These are phyloP conservation scores for Kuschelorhynchus macadamiae DNA, from an alignment of 2,888 invertebrate genomes.

Conservation along the genomic window DNA sequence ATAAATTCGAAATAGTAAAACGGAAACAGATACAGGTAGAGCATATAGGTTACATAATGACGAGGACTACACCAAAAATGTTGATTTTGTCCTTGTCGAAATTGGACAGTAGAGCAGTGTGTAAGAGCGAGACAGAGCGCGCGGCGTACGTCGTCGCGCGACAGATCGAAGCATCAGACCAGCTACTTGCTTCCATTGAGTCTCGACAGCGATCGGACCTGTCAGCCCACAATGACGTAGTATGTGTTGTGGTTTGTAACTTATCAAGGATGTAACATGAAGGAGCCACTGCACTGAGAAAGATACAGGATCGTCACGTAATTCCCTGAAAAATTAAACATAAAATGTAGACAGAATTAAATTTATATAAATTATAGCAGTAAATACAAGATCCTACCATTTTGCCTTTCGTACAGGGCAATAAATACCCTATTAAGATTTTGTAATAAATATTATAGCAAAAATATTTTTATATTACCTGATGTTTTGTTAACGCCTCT, in stretches of 20 bases:
- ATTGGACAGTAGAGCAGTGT: slow-evolving; percentile 60
- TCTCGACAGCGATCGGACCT: slow-evolving; percentile 65
- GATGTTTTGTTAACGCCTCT: too few relatives aligned
- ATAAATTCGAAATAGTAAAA: too few relatives aligned
- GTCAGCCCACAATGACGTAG: slow-evolving; percentile 66
- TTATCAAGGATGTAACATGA: slow-evolving; percentile 64
- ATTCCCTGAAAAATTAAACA: slow-evolving; percentile 57
- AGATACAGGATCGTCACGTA: slow-evolving; percentile 60
- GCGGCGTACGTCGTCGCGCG: slow-evolving; percentile 58
- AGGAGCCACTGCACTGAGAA: slow-evolving; percentile 62
- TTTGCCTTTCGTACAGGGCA: too few relatives aligned
- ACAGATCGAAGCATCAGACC: slow-evolving; percentile 62
- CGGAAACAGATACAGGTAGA: too few relatives aligned
- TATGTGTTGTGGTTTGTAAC: slow-evolving; percentile 54
- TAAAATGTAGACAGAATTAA: too few relatives aligned
- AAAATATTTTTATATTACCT: too few relatives aligned
- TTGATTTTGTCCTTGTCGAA: background rate
- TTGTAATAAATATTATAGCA: too few relatives aligned
- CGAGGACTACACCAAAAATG: too few relatives aligned
- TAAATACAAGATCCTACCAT: too few relatives aligned
- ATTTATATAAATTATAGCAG: too few relatives aligned
- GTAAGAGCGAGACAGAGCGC: slow-evolving; percentile 62
- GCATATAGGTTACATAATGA: too few relatives aligned
- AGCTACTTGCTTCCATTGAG: slow-evolving; percentile 66
- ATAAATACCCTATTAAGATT: too few relatives aligned